These are phyloP conservation scores for Cerastis leucographa DNA, from an alignment of 2,888 invertebrate species.

Conservation along the genomic window DNA sequence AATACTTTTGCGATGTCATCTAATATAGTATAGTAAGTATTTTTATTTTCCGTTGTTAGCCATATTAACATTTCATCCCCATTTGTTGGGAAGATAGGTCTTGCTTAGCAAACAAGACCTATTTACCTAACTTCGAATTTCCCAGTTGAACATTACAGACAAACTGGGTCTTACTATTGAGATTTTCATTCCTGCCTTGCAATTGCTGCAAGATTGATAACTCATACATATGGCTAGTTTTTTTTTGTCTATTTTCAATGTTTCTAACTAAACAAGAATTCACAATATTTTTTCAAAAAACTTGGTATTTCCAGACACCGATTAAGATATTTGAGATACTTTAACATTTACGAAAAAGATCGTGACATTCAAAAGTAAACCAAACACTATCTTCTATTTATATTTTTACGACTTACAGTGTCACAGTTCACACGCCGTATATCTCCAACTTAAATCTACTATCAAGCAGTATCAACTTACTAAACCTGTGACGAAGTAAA, in stretches of 20 bases:
- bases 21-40: too few species aligned
- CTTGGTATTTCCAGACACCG: background rate
- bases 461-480: slow-evolving; percentile 33
- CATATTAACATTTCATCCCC: too few species aligned
- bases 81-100: too few species aligned
- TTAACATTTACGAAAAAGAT: slow-evolving; percentile 25
- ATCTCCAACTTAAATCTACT: slow-evolving; percentile 45
- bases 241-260: background rate
- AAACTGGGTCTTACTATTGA: background rate
- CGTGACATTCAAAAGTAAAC: slow-evolving; percentile 23
- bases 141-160: background rate
- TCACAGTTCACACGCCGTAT: slow-evolving; percentile 58
- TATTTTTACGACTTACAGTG: slow-evolving; percentile 30
- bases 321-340: background rate
- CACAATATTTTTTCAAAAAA: too few species aligned
- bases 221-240: background rate
- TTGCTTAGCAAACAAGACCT: too few species aligned
- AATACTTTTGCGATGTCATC: too few species aligned
- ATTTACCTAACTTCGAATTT: too few species aligned
- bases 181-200: background rate
- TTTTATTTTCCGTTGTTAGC: background rate
- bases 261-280: background rate
- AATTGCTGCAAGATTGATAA: background rate
- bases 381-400: slow-evolving; percentile 17
- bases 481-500: slow-evolving; percentile 28